A percentile compares a stretch with the other conserved stretches of the same genome.
Evolutionary conservation across 2,888 invertebrate species (phyloP).

Genomic region (Dexiosoma caninum): DNA sequence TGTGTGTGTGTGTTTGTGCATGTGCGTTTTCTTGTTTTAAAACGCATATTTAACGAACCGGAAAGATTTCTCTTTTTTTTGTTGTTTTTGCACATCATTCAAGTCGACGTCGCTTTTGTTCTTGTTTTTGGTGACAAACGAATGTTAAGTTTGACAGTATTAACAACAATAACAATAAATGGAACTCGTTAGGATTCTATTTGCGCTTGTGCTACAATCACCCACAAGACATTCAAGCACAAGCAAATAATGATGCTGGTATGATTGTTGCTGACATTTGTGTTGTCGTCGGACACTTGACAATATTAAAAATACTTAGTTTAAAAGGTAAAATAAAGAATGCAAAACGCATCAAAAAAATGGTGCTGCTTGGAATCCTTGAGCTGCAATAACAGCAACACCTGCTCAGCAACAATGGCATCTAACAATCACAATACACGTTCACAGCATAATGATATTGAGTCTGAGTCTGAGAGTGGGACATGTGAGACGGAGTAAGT

Average conservation of each 20-base stretch:
- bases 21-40: slow-evolving; percentile 23
- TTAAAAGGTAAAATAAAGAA: slow-evolving; percentile 17
- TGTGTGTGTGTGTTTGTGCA: not conserved
- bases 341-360: slow-evolving; percentile 35
- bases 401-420: not conserved
- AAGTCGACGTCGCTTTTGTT: slow-evolving; percentile 49
- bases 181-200: slow-evolving; percentile 43
- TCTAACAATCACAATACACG: no score
- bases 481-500: not conserved
- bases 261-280: slow-evolving; percentile 54
- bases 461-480: slow-evolving; percentile 9
- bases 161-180: slow-evolving; percentile 19
- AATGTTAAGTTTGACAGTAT: slow-evolving; percentile 36
- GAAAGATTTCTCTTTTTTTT: slow-evolving; percentile 62
- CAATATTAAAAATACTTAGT: slow-evolving; percentile 62
- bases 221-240: not conserved
- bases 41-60: slow-evolving; percentile 67
- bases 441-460: slow-evolving; percentile 3
- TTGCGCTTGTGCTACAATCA: not conserved
- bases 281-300: slow-evolving; percentile 65
- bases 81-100: slow-evolving; percentile 53
- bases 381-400: not conserved
- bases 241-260: slow-evolving; percentile 7
- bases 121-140: slow-evolving; percentile 42
- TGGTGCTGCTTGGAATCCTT: slow-evolving; percentile 46